These are phyloP conservation scores for Watsonalla binaria DNA, from an alignment of 2,888 invertebrate species.

Conservation along the genomic window DNA sequence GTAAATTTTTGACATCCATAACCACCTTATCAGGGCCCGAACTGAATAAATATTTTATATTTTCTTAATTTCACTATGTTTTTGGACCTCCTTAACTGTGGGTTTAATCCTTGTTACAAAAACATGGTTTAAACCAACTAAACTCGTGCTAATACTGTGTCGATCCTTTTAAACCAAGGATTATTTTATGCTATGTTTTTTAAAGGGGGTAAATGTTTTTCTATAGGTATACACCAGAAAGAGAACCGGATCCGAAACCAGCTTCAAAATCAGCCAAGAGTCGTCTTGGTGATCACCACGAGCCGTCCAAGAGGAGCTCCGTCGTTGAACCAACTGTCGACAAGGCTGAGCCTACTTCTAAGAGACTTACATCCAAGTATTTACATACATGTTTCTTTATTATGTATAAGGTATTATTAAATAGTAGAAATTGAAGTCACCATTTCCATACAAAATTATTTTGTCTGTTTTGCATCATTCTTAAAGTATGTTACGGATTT, in stretches of 20 bases:
- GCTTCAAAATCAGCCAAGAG: conserved; percentile 45
- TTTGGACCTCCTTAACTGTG: no score
- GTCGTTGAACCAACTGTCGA: conserved; percentile 34
- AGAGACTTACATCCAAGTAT: conserved; percentile 54
- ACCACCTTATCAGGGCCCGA: no score
- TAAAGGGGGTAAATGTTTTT: neutral
- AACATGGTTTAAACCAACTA: no score
- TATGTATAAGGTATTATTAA: neutral
- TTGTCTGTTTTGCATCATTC: no score
- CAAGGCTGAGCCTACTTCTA: conserved; percentile 35
- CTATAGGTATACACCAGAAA: conserved; percentile 65
- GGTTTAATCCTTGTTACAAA: no score
- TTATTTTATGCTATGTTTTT: conserved; percentile 20
- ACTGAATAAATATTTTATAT: no score
- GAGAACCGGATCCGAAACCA: conserved; percentile 41
- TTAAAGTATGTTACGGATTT: no score
- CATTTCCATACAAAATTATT: no score
- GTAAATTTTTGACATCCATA: no score
- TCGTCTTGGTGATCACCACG: conserved; percentile 38
- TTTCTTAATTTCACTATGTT: no score
- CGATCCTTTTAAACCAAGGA: conserved; percentile 26
- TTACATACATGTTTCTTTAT: conserved; percentile 5
- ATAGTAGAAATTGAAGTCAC: no score
- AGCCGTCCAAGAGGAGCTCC: conserved; percentile 31
- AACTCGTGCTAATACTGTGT: no score